Base-by-base conservation (phyloP, 2,797 vertebrate genomes). In the Tarsius wallacei region DNA sequence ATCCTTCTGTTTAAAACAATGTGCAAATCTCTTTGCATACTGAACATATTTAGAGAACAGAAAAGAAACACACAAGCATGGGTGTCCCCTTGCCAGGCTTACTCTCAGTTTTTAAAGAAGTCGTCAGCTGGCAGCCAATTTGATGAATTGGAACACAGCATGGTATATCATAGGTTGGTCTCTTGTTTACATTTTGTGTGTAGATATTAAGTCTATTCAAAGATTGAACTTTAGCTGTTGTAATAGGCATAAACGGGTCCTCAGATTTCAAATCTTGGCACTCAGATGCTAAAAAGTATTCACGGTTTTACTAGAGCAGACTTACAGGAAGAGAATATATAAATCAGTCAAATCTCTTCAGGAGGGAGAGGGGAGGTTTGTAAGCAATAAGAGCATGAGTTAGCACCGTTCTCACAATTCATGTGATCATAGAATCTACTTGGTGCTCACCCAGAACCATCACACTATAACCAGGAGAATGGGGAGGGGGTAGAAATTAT, bases 241-340 rank as follows among this genome's bases (percentile, higher is more conserved):
- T n/a, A 59, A 64, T 8, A 24, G 49, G 33, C 33, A 73, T 66
- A 78, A 87, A 90, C 1, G 0, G 10, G 47, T 82, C 70, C 82
- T 91, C 59, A 64, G 73, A 73, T 66, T 91, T 95, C 77, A 42
- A 86, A 17, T 94, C 68, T 86, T 84, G n/a, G 64, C 80, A 89
- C 9, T 76, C 61, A 80, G 33, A 31, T 89, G 64, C 55, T 82
- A 74, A 70, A 89, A 87, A n/a, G 49, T 66, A 59, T 47, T 87
- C 49, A 81, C 87, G 55, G 24, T 31, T 90, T 95, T 71, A 87
- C 57, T 82, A 82, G 78, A 80, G 51, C 53, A 82, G 28, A 87
- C n/a, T 82, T 95, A 68, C 17, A 89, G 53, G 66, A 91, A 95
- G 84, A 71, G 81, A 57, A 64, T 31, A 15, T 22, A 89, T 14